These are phyloP conservation scores for Trichopria drosophilae DNA, from an alignment of 2,888 invertebrate genomes.

Conservation along the genomic window DNA sequence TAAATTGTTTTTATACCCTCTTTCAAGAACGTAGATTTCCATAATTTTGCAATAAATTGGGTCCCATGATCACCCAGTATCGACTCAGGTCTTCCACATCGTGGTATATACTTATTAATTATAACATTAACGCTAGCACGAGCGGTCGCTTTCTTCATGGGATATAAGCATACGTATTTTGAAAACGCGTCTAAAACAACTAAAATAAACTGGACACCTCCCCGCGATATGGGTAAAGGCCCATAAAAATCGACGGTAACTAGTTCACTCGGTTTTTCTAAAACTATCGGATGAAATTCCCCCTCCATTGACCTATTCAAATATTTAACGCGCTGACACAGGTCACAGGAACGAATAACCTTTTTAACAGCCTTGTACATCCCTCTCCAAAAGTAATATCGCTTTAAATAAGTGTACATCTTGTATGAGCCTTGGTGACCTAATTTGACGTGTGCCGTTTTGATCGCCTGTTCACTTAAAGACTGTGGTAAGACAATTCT, in stretches of 20 bases:
- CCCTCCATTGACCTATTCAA: background rate
- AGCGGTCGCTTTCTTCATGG: background rate
- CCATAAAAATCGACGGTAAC: background rate
- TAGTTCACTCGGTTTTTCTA: background rate
- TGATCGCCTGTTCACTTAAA: background rate
- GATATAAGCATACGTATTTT: background rate
- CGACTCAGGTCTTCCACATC: background rate
- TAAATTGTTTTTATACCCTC: background rate
- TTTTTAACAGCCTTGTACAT: background rate
- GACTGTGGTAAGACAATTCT: conserved; percentile 1
- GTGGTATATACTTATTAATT: background rate
- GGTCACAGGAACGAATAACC: background rate
- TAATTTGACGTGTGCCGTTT: conserved; percentile 3
- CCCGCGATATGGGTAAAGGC: background rate
- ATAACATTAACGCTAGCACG: no score
- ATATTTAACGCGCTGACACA: background rate
- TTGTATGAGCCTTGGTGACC: conserved; percentile 17
- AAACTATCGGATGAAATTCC: background rate
- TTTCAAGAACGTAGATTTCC: background rate
- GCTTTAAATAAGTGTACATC: conserved; percentile 1
- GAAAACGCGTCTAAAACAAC: background rate
- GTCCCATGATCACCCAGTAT: no score
- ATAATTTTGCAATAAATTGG: background rate
- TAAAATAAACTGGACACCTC: background rate
- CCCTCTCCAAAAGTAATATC: conserved; percentile 5